These are phyloP conservation scores for Drosophila carrolli DNA, from an alignment of 1,140 invertebrate species.

Conservation along the genomic window DNA sequence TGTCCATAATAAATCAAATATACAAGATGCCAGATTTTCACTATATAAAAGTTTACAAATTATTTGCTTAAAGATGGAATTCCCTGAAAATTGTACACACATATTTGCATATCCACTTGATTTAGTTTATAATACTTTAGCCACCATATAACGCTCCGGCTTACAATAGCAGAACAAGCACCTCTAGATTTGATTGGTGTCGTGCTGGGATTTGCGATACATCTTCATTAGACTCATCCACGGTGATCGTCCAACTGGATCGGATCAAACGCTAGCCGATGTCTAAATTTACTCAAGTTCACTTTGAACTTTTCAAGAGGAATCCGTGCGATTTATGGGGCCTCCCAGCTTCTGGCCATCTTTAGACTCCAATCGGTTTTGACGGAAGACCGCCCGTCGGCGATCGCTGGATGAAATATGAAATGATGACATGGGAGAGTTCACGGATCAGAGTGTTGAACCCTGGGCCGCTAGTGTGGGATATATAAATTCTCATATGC, in stretches of 20 bases:
- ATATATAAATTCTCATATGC: conserved; percentile 19
- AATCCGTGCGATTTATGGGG: conserved; percentile 51
- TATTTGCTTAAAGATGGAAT: not conserved
- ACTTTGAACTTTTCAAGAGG: conserved; percentile 65
- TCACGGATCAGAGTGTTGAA: conserved; percentile 28
- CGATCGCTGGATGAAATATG: conserved; percentile 37
- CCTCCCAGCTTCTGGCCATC: conserved; percentile 49
- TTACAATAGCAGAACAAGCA: conserved; percentile 7
- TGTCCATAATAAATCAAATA: too few relatives aligned
- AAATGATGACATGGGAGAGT: conserved; percentile 36
- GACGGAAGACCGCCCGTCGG: conserved; percentile 33
- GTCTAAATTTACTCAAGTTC: conserved; percentile 53
- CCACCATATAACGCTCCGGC: conserved; percentile 1
- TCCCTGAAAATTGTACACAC: not conserved
- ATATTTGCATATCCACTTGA: not conserved
- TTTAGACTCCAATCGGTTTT: conserved; percentile 47
- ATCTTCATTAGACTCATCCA: conserved; percentile 49
- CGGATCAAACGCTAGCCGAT: conserved; percentile 39
- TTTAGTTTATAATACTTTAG: not conserved
- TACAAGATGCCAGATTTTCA: too few relatives aligned
- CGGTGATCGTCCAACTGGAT: conserved; percentile 8
- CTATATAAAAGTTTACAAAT: not conserved
- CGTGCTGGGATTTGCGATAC: conserved; percentile 49
- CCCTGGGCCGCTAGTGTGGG: conserved; percentile 1
- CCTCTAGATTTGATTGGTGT: conserved; percentile 21